Evolutionary conservation across 1,140 invertebrate species (phyloP).

Genomic region (Drosophila tani): DNA sequence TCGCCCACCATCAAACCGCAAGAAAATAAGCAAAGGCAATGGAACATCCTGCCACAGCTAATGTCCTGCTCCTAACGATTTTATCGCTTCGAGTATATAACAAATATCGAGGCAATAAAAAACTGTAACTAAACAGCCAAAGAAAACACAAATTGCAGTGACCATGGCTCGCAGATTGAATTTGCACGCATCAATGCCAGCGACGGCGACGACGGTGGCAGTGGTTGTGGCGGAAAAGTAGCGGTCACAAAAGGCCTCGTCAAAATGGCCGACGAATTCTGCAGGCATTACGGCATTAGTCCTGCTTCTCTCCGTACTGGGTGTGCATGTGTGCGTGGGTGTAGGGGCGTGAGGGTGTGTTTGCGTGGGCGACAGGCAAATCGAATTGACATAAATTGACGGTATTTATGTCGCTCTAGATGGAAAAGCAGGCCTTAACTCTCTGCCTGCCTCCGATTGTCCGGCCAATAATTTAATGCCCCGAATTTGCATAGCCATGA

Average conservation of each 20-base stretch:
- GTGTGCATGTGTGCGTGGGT: constrained; percentile 9
- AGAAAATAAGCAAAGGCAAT: constrained; percentile 27
- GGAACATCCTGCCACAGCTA: constrained; percentile 27
- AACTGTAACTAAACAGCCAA: constrained; percentile 72
- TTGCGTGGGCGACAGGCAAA: constrained; percentile 46
- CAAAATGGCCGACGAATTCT: constrained; percentile 60
- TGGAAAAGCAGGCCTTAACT: constrained; percentile 50
- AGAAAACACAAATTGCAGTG: constrained; percentile 74
- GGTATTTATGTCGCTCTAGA: constrained; percentile 48
- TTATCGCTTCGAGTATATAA: constrained; percentile 37
- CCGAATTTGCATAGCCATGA: constrained; percentile 34
- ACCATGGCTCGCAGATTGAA: constrained; percentile 63
- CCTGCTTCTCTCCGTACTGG: constrained; percentile 4
- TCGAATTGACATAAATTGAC: constrained; percentile 78
- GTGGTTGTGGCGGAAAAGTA: constrained; percentile 16
- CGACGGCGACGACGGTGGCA: constrained; percentile 21
- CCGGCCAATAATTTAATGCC: constrained; percentile 38
- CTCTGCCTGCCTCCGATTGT: constrained; percentile 11
- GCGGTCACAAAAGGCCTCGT: constrained; percentile 57
- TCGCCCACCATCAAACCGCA: constrained; percentile 22
- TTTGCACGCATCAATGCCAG: constrained; percentile 70
- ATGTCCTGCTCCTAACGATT: constrained; percentile 35
- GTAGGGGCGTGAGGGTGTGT: neutral
- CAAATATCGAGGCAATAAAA: constrained; percentile 65
- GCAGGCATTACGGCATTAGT: constrained; percentile 64